Percentiles rank a stretch among this genome's conserved stretches.
phyloP scores from a whole-genome alignment of 2,888 invertebrate species.

The Atrina japonica region DNA sequence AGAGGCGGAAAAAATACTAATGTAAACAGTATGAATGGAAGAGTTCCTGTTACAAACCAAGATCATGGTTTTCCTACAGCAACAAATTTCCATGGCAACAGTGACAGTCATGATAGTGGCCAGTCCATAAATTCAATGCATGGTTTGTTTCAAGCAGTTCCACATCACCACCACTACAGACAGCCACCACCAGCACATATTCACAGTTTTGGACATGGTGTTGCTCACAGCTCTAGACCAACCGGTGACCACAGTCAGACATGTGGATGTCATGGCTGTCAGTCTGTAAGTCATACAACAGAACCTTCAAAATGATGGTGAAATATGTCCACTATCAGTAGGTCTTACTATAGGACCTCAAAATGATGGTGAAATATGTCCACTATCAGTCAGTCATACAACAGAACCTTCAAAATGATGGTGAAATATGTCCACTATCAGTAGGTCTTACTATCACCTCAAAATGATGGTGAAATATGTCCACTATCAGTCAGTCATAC shows the following conservation, averaged over 20 bases:
- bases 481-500: too few relatives aligned
- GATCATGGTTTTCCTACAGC: neutral
- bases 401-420: too few relatives aligned
- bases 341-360: too few relatives aligned
- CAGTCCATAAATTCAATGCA: neutral
- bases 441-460: too few relatives aligned
- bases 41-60: too few relatives aligned
- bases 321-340: neutral
- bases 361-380: too few relatives aligned
- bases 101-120: conserved; percentile 1
- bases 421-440: too few relatives aligned
- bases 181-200: conserved; percentile 59
- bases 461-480: too few relatives aligned
- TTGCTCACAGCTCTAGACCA: conserved; percentile 42
- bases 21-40: too few relatives aligned
- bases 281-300: conserved; percentile 28
- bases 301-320: neutral
- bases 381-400: too few relatives aligned
- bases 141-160: conserved; percentile 26
- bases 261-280: conserved; percentile 35
- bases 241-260: conserved; percentile 30
- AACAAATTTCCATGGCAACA: neutral
- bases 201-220: conserved; percentile 40
- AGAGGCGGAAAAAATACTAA: too few relatives aligned
- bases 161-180: conserved; percentile 60